Base-by-base conservation (phyloP, 2,888 invertebrate genomes). In the Halictus ligatus region DNA sequence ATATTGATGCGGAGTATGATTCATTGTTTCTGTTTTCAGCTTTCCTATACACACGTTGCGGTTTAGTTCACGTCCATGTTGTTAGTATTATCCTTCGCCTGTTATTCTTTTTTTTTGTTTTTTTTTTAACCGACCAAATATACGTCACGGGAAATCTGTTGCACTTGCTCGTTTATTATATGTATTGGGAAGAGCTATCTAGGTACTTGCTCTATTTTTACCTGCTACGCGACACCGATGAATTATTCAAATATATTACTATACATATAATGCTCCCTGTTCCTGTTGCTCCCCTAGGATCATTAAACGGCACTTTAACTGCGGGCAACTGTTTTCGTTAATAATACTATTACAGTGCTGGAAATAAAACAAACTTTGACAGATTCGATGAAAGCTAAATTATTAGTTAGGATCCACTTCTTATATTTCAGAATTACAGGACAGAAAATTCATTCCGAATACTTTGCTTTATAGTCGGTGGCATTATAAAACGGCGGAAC, bases 11-110 rank as follows among this genome's bases (percentile, higher is more conserved):
- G 2, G 13, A 7, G 18, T 64, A 35, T 75, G 77, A 82, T 77
- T 82, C 77, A 84, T 67, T n/a, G 74, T 50, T 21, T 58, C 0
- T 60, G 75, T 75, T 83, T 84, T 50, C 75, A 40, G 67, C 67
- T 40, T 69, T 69, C 35, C 67, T 69, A 69, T 74, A 25, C 40
- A 25, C 40, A 40, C 25, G 46, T 25, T 48, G 25, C 15, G 48
- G 67, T 77, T 71, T 80, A 64, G 35, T 18, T 18, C 46, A 35
- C 13, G 58, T 21, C 83, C 83, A 40, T 25, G 12, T 35, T 35
- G 67, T 67, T 67, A 67, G 67, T 69, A 69, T 69, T 69, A 69
- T 69, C 35, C 40, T 69, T 12, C 35, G 67, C 2, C 13, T 12
- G 72, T 67, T 64, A 54, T 75, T 29, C 25, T 2, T 25, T 60